Conservation (phyloP, 2,888 invertebrate species). For the Dromius quadrimaculatus region DNA sequence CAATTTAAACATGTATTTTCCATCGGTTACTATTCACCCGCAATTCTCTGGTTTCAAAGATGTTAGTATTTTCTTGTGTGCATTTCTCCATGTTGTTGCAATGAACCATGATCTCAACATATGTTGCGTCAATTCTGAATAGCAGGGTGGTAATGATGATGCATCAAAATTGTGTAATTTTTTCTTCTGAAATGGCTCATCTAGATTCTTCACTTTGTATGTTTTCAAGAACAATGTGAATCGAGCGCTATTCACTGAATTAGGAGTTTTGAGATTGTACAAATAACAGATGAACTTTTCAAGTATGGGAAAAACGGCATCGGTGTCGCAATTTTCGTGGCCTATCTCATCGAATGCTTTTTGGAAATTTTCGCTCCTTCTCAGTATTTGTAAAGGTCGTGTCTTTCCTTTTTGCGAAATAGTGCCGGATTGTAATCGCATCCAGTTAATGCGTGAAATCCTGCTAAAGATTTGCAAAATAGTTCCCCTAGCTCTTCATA, state of each 20-base stretch:
- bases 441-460: neutral
- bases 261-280: neutral
- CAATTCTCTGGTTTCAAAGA: neutral
- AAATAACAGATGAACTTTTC: neutral
- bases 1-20: neutral
- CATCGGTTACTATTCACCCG: neutral
- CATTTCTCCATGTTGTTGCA: neutral
- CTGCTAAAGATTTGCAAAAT: neutral
- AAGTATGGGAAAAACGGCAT: neutral
- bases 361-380: neutral
- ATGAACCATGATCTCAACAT: neutral
- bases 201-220: neutral
- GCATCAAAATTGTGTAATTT: slow-evolving; percentile 1
- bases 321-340: neutral
- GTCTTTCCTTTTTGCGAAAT: neutral
- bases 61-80: neutral
- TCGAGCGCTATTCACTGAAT: neutral
- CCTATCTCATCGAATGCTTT: neutral
- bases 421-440: neutral
- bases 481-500: neutral
- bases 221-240: neutral
- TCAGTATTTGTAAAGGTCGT: neutral
- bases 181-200: neutral
- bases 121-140: neutral
- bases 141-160: neutral